Base-by-base conservation (phyloP, 2,797 vertebrate species). In the Pangasius krempfi region DNA sequence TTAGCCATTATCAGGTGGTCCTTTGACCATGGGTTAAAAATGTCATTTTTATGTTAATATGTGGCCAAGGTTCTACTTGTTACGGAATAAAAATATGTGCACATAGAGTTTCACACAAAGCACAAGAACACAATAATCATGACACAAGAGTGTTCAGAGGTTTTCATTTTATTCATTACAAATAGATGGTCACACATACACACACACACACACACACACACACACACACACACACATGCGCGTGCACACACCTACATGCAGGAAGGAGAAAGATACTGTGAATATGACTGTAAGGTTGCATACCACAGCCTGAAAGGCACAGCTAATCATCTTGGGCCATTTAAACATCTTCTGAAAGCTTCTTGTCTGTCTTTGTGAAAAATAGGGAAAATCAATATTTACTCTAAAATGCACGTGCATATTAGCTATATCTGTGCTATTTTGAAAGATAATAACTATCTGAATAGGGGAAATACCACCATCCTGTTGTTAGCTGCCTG, bases 161-260 rank as follows among this genome's bases (percentile, higher is more conserved):
- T 72, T 89, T 91, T 87, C 73, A 66, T 89, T 85, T 54, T 84
- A 68, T 79, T 85, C n/a, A 78, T 88, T 87, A 87, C 75, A 87
- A 86, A 89, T 54, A 70, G 14, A 47, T n/a, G 47, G 66, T 84
- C 25, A 81, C 54, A 79, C 76, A 50, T 27, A 76, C 12, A 14
- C 25, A 76, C 73, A 76, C 87, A 72, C 56, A 80, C 8, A 83
- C 58, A 64, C 37, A 64, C n/a, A n/a, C n/a, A n/a, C n/a, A n/a
- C n/a, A n/a, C n/a, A n/a, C n/a, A n/a, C n/a, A n/a, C n/a, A n/a
- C n/a, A n/a, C n/a, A n/a, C n/a, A n/a, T n/a, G n/a, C n/a, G n/a
- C n/a, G n/a, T n/a, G n/a, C 81, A 47, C 58, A 83, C 25, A 62
- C 33, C 33, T 20, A 62, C 81, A 50, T 14, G 22, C 40, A 83